Base-by-base conservation (phyloP, 2,113 vertebrate species). In the Microtus richardsoni region DNA sequence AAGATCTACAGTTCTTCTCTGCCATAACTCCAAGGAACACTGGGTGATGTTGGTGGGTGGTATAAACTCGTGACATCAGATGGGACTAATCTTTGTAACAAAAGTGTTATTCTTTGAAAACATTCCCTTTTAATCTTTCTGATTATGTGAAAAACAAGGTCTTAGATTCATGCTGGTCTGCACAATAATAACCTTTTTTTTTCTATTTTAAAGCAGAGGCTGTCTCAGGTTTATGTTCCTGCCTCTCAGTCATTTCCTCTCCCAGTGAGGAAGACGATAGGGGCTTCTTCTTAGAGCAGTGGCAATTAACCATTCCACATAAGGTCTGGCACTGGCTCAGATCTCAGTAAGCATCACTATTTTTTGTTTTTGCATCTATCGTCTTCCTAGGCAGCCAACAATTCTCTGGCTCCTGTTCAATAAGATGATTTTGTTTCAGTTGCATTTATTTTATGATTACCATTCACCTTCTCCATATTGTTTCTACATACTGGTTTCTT, bases 371-470 rank as follows among this genome's bases (percentile, higher is more conserved):
- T 91, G 52, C 87, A 91, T 49, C 47, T 90, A 17, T 91, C 74
- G 28, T 91, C 70, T 95, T 85, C 77, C 28, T 66, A 58, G 64
- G 39, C 13, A 44, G 73, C 58, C 24, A 90, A n/a, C 30, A 85
- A 41, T 84, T 36, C 70, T 10, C 75, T 93, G 60, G 30, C 49
- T 85, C 54, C 33, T 68, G 78, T 90, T 54, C 83, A 94, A 60
- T 49, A 71, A 52, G 41, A 92, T 10, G 52, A 74, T 47, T 85
- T 95, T 95, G 10, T 49, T 92, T 95, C 52, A 30, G 93, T 73
- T 75, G 60, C 84, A 82, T 95, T 93, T 82, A 68, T 87, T 91
- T 86, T 92, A 94, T 19, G 74, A 47, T 88, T 85, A 86, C 66
- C 9, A 77, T 88, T 93, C 88, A 71, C 85, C 86, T 83, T 94